A percentile compares a stretch with the other conserved stretches of the same genome.
phyloP scores from a whole-genome alignment of 2,797 vertebrate species.

The Choloepus didactylus region DNA sequence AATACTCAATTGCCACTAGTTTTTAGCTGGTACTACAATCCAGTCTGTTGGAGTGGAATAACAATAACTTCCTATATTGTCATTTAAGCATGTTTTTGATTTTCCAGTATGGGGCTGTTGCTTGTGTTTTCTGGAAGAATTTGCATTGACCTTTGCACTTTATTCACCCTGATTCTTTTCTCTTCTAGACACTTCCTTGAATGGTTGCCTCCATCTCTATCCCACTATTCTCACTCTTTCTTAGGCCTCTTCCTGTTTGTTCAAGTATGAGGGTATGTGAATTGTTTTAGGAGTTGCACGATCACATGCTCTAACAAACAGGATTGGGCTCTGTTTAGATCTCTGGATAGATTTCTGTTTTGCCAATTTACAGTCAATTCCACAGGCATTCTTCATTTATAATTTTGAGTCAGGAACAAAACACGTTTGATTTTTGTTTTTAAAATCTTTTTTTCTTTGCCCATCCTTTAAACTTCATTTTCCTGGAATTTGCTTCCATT shows the following conservation, averaged over 20 bases:
- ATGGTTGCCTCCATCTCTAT: not conserved
- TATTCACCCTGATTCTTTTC: not conserved
- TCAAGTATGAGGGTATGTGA: not conserved
- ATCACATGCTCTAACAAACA: not conserved
- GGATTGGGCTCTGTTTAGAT: not conserved
- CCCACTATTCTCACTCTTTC: not conserved
- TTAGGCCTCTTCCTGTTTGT: not conserved
- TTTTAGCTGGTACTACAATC: not conserved
- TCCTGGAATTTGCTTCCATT: not conserved
- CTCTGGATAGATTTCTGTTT: not conserved
- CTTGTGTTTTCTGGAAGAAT: not conserved
- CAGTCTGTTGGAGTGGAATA: not conserved
- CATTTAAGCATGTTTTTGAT: not conserved
- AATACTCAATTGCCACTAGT: not conserved
- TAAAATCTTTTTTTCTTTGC: not conserved
- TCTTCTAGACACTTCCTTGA: not conserved
- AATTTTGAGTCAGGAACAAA: not conserved
- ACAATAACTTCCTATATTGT: not conserved
- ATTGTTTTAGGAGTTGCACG: not conserved
- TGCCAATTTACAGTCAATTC: not conserved
- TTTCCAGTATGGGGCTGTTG: not conserved
- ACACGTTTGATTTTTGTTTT: not conserved
- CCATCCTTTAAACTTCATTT: not conserved
- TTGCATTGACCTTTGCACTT: not conserved
- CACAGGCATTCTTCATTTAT: not conserved